Evolutionary conservation across 2,888 invertebrate species (phyloP).

Genomic region (Oxystoma pomonae): DNA sequence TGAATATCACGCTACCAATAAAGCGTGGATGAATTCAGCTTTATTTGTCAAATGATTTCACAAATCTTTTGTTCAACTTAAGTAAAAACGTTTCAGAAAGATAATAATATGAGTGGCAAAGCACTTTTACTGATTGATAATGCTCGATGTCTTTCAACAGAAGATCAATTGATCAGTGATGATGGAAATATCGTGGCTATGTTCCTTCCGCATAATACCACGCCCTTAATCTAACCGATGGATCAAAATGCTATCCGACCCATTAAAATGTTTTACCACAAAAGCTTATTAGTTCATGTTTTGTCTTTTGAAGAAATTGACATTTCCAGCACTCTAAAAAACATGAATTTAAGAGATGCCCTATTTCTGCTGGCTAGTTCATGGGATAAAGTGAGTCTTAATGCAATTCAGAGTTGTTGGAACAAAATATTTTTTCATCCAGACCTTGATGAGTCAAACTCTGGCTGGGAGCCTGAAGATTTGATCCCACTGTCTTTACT

Average conservation of each 20-base stretch:
- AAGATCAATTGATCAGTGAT: slow-evolving; percentile 12
- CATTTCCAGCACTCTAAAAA: slow-evolving; percentile 1
- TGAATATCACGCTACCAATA: too few species aligned
- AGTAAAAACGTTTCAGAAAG: too few species aligned
- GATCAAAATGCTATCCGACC: slow-evolving; percentile 18
- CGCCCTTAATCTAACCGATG: slow-evolving; percentile 18
- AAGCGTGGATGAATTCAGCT: too few species aligned
- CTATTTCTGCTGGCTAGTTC: neutral
- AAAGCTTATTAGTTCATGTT: too few species aligned
- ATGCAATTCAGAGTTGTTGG: slow-evolving; percentile 1
- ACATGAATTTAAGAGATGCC: neutral
- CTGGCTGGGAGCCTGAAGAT: too few species aligned
- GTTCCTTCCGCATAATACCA: slow-evolving; percentile 18
- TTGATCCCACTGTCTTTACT: too few species aligned
- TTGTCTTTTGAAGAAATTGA: slow-evolving; percentile 1
- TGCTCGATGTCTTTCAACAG: too few species aligned
- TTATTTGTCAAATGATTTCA: too few species aligned
- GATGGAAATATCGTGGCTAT: slow-evolving; percentile 16
- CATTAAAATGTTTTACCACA: slow-evolving; percentile 16
- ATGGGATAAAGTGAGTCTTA: neutral
- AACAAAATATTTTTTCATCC: slow-evolving; percentile 6
- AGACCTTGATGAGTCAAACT: slow-evolving; percentile 1
- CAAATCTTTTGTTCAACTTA: too few species aligned
- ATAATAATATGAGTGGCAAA: too few species aligned
- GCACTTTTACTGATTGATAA: too few species aligned